These are phyloP conservation scores for Anticlea derivata DNA, from an alignment of 2,888 invertebrate species.

Conservation along the genomic window DNA sequence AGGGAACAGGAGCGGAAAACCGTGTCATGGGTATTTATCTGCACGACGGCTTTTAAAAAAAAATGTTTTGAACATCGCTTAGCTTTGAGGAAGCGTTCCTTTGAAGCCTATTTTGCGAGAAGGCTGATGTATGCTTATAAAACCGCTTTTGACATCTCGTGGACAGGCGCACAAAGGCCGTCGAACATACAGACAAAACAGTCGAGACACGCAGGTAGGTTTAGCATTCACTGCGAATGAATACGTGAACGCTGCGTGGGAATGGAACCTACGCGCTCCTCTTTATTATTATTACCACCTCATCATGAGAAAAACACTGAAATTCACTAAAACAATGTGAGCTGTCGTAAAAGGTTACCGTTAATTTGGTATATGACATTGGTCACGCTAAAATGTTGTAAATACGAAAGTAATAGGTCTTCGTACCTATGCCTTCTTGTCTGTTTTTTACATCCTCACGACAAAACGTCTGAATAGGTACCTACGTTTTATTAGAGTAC, in stretches of 20 bases:
- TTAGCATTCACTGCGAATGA: constrained; percentile 51
- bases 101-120: constrained; percentile 34
- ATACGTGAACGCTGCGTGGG: constrained; percentile 69
- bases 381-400: too few relatives aligned
- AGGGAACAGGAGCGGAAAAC: constrained; percentile 64
- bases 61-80: too few relatives aligned
- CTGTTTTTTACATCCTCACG: too few relatives aligned
- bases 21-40: constrained; percentile 68
- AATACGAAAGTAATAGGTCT: too few relatives aligned
- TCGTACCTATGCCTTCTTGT: too few relatives aligned
- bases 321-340: constrained; percentile 58
- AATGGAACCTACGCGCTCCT: constrained; percentile 56
- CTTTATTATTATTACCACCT: constrained; percentile 50
- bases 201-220: constrained; percentile 38
- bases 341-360: constrained; percentile 51
- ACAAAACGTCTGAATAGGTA: too few relatives aligned
- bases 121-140: constrained; percentile 49
- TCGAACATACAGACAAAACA: constrained; percentile 61
- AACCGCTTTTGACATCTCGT: constrained; percentile 49
- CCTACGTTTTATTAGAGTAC: too few relatives aligned
- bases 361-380: constrained; percentile 27
- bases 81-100: constrained; percentile 19
- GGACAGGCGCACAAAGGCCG: constrained; percentile 61
- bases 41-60: too few relatives aligned
- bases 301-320: constrained; percentile 52